A percentile compares a stretch with the other conserved stretches of the same genome.
Conservation (phyloP, 2,113 vertebrate genomes). For the Mustelus asterias region DNA sequence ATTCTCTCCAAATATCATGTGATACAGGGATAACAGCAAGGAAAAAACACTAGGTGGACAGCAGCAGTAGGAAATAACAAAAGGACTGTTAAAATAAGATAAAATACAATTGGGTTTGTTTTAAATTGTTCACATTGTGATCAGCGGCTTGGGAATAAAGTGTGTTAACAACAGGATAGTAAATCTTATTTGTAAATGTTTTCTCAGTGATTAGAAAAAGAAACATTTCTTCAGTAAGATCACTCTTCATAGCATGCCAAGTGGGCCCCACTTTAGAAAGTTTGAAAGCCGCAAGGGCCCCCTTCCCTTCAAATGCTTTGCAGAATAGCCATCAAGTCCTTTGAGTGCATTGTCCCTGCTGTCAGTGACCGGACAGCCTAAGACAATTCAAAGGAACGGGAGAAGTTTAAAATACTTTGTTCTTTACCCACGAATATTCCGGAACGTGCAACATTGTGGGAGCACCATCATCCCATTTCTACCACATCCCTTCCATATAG, state of each 20-base stretch:
- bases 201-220: neutral
- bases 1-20: neutral
- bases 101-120: neutral
- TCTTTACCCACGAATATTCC: neutral
- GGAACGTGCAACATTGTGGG: neutral
- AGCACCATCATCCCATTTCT: neutral
- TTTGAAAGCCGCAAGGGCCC: neutral
- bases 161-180: neutral
- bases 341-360: neutral
- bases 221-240: neutral
- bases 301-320: neutral
- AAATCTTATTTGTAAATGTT: neutral
- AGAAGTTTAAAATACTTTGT: neutral
- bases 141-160: neutral
- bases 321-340: neutral
- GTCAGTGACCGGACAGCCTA: neutral
- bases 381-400: neutral
- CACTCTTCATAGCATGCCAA: neutral
- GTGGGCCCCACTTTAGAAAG: neutral
- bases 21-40: neutral
- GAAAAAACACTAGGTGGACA: neutral
- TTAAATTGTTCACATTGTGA: neutral
- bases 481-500: neutral
- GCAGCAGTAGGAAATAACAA: slow-evolving; percentile 14
- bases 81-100: slow-evolving; percentile 6